Conservation (phyloP, 2,888 invertebrate species). For the Helicoverpa assulta region DNA sequence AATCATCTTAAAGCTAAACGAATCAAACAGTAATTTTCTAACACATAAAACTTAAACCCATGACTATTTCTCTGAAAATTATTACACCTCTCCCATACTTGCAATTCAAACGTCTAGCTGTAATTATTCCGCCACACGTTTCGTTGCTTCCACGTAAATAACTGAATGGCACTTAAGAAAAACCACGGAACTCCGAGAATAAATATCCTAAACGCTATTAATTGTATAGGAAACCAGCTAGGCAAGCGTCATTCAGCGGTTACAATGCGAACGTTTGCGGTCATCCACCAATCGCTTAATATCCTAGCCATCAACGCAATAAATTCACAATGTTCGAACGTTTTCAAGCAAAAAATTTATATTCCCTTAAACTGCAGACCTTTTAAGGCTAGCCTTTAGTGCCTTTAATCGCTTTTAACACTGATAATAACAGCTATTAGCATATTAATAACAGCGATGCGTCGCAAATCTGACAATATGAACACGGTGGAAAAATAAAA, state of each 20-base stretch:
- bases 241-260: constrained; percentile 33
- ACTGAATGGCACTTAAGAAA: constrained; percentile 5
- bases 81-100: neutral
- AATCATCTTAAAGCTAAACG: neutral
- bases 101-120: neutral
- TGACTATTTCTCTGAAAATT: neutral
- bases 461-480: constrained; percentile 35
- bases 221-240: constrained; percentile 30
- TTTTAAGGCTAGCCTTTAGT: constrained; percentile 22
- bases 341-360: constrained; percentile 21
- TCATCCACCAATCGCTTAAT: constrained; percentile 19
- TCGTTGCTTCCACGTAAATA: constrained; percentile 20
- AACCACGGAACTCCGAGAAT: constrained; percentile 42
- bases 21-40: neutral
- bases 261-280: constrained; percentile 27
- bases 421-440: constrained; percentile 42
- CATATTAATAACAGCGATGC: constrained; percentile 39
- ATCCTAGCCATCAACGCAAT: constrained; percentile 17
- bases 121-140: neutral
- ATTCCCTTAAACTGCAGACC: constrained; percentile 16
- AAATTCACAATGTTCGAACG: constrained; percentile 22
- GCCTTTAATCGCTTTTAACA: neutral
- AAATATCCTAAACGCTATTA: constrained; percentile 49
- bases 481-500: constrained; percentile 27
- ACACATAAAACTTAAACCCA: neutral